These are phyloP conservation scores for Dascillus cervinus DNA, from an alignment of 2,888 invertebrate genomes.

Conservation along the genomic window DNA sequence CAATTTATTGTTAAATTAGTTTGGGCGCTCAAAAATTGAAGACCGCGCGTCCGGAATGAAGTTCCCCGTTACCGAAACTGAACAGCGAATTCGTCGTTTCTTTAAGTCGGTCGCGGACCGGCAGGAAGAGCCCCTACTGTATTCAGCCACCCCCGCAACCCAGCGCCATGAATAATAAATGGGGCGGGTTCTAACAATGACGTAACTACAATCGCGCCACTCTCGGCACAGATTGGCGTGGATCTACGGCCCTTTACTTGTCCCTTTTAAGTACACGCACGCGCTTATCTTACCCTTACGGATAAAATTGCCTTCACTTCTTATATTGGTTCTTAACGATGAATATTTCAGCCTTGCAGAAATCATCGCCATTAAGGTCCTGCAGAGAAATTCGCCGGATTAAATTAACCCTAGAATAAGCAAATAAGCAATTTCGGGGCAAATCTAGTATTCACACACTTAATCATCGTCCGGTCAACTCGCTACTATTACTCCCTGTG, in stretches of 20 bases:
- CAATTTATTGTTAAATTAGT: no score
- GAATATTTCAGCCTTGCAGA: background rate
- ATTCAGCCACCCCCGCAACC: conserved; percentile 15
- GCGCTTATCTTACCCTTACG: conserved; percentile 17
- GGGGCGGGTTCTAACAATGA: conserved; percentile 39
- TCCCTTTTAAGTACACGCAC: conserved; percentile 16
- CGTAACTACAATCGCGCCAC: conserved; percentile 40
- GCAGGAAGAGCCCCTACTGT: conserved; percentile 13
- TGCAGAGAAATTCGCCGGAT: background rate
- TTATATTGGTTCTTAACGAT: conserved; percentile 4
- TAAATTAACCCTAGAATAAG: conserved; percentile 18
- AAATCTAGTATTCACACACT: conserved; percentile 44
- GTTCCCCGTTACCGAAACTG: no score
- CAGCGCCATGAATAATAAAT: conserved; percentile 29
- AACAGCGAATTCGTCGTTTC: no score
- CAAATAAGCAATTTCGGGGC: conserved; percentile 41
- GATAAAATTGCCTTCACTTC: conserved; percentile 9
- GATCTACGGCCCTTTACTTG: conserved; percentile 18
- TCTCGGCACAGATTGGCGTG: conserved; percentile 28
- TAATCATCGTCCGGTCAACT: conserved; percentile 44
- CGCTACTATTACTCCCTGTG: conserved; percentile 43
- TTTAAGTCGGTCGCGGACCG: conserved; percentile 8
- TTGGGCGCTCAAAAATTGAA: no score
- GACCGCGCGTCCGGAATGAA: no score
- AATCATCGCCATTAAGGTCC: background rate